These are phyloP conservation scores for Cheirogaleus major DNA, from an alignment of 2,797 vertebrate species.

Conservation along the genomic window DNA sequence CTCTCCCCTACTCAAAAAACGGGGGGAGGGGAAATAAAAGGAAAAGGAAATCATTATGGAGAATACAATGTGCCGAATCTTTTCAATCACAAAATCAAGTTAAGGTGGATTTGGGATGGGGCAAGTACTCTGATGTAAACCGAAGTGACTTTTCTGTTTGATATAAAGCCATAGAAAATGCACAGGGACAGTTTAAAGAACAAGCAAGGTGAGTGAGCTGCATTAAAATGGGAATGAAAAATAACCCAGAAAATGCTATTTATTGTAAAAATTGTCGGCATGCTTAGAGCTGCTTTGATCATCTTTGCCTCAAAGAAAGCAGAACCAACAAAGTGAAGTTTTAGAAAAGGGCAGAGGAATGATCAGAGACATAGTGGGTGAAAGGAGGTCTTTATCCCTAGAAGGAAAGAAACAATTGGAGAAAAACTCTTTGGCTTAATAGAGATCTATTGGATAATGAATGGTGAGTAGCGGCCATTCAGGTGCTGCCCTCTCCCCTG, in stretches of 20 bases:
- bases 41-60: neutral
- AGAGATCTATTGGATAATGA: constrained; percentile 80
- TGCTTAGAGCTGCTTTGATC: constrained; percentile 81
- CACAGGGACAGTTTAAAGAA: constrained; percentile 76
- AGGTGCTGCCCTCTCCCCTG: constrained; percentile 81
- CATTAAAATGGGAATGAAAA: constrained; percentile 81
- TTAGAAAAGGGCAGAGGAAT: constrained; percentile 77
- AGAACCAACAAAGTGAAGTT: constrained; percentile 77
- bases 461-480: constrained; percentile 77
- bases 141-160: constrained; percentile 73
- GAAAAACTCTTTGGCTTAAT: constrained; percentile 73
- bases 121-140: constrained; percentile 45
- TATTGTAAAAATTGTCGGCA: constrained; percentile 81
- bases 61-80: neutral
- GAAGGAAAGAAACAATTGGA: constrained; percentile 81
- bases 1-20: neutral
- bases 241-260: constrained; percentile 82
- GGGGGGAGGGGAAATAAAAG: neutral
- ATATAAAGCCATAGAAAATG: constrained; percentile 66
- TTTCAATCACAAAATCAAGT: constrained; percentile 33
- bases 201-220: constrained; percentile 74
- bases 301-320: constrained; percentile 79
- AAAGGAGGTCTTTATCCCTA: constrained; percentile 75
- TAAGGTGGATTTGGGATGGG: constrained; percentile 33
- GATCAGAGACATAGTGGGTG: constrained; percentile 76